Base-by-base conservation (phyloP, 2,113 vertebrate species). In the Ivindomyrus marchei region DNA sequence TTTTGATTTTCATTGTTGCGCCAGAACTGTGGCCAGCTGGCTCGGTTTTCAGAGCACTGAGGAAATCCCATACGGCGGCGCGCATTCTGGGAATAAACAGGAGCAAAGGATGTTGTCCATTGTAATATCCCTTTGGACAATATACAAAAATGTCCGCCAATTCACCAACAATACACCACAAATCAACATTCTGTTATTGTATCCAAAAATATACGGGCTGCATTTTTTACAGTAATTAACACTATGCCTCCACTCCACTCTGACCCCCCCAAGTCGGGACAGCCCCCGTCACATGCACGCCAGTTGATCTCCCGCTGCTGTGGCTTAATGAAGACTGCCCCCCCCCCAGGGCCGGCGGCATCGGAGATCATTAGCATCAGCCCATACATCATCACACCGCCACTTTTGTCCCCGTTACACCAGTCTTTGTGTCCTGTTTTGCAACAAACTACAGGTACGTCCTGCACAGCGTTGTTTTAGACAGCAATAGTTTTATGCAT, bases 391-490 rank as follows among this genome's bases (percentile, higher is more conserved):
- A 91, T 93, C 93, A 92, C 66, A 46, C 66, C 58, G 46, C 77
- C 84, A 70, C 89, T 90, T 49, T 85, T 45, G 47, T 83, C 89
- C 85, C 58, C 47, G 87, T 90, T 89, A 47, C 46, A 91, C 92
- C 93, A 88, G 92, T 91, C 94, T 95, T 95, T 95, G 94, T 95
- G 93, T 80, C 74, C 15, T 21, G 74, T 80, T 80, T 80, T 31
- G 13, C 74, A 80, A 42, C 36, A 80, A 39, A 80, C 4, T 80
- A 27, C 74, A 80, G 31, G 1, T 42, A 80, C 74, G 15, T 15
- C 74, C 36, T 80, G 31, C 6, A 42, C 31, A 70, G n/a, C 27
- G 62, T 2, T 19, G 74, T 42, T 42, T 42, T 42, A 17, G 0
- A 17, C 15, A 42, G 15, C 15, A 21, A 8, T 80, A 80, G 15